Percentiles rank a stretch among this genome's conserved stretches.
Evolutionary conservation across 64 coral and sea anemone genomes (phyloP).

Genomic region (Platygyra sinensis): DNA sequence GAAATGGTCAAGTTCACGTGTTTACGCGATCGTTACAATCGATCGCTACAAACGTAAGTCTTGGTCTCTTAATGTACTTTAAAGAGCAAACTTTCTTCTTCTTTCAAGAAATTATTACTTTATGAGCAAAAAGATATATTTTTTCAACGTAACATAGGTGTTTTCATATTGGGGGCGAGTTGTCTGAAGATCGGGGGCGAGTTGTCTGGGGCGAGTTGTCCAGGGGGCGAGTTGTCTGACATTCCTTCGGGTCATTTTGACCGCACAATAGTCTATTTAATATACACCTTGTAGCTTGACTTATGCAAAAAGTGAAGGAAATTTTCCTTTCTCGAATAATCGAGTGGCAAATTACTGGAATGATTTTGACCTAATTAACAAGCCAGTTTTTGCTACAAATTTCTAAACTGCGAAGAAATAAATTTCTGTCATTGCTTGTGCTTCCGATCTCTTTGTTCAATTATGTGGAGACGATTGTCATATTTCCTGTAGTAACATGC

Average conservation of each 20-base stretch:
- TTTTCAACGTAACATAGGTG: too few relatives aligned
- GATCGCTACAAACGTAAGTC: too few relatives aligned
- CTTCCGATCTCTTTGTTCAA: not conserved
- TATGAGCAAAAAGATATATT: too few relatives aligned
- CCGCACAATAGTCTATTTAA: not conserved
- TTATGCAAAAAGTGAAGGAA: not conserved
- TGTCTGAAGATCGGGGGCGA: too few relatives aligned
- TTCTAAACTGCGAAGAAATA: not conserved
- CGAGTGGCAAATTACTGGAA: not conserved
- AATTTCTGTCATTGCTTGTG: not conserved
- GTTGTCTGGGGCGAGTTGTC: too few relatives aligned
- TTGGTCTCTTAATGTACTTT: too few relatives aligned
- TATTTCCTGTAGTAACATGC: slow-evolving; percentile 4
- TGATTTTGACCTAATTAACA: not conserved
- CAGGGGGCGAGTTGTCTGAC: too few relatives aligned
- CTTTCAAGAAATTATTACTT: too few relatives aligned
- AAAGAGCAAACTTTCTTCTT: too few relatives aligned
- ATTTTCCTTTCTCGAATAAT: not conserved
- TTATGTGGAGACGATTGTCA: not conserved
- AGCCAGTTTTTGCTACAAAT: not conserved
- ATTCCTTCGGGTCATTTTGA: slow-evolving; percentile 9
- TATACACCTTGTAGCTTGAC: not conserved
- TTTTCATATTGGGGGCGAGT: too few relatives aligned
- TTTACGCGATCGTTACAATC: too few relatives aligned
- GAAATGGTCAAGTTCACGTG: too few relatives aligned